phyloP scores from a whole-genome alignment of 1,140 invertebrate species.

The Archivesica marissinica region DNA sequence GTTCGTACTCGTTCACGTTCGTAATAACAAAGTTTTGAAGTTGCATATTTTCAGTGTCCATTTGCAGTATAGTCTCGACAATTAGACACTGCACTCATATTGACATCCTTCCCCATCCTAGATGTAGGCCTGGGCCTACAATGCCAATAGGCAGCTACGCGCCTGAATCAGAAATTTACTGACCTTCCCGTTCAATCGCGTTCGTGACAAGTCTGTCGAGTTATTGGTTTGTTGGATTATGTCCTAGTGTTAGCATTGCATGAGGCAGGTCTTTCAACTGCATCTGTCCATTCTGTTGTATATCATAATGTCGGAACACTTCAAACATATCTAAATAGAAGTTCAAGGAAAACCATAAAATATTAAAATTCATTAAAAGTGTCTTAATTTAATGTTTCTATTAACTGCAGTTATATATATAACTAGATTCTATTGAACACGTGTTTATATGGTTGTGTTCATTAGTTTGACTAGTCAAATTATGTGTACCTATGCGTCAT shows the following conservation, averaged over 20 bases:
- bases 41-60: too few relatives aligned
- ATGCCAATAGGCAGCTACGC: neutral
- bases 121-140: neutral
- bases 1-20: too few relatives aligned
- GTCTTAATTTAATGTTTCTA: too few relatives aligned
- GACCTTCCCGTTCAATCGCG: neutral
- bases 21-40: too few relatives aligned
- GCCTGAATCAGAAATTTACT: neutral
- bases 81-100: neutral
- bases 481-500: too few relatives aligned
- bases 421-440: too few relatives aligned
- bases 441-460: too few relatives aligned
- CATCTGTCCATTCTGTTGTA: neutral
- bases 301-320: conserved; percentile 43
- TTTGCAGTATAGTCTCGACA: too few relatives aligned
- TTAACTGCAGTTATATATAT: too few relatives aligned
- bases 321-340: conserved; percentile 58
- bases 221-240: conserved; percentile 46
- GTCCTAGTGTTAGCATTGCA: conserved; percentile 44
- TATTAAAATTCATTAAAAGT: too few relatives aligned
- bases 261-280: conserved; percentile 14
- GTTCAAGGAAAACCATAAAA: too few relatives aligned
- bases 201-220: conserved; percentile 22
- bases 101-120: neutral
- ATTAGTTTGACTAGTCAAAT: too few relatives aligned